A percentile compares a stretch with the other conserved stretches of the same genome.
Evolutionary conservation across 2,888 invertebrate genomes (phyloP).

Genomic region (Drosophila peninsularis): DNA sequence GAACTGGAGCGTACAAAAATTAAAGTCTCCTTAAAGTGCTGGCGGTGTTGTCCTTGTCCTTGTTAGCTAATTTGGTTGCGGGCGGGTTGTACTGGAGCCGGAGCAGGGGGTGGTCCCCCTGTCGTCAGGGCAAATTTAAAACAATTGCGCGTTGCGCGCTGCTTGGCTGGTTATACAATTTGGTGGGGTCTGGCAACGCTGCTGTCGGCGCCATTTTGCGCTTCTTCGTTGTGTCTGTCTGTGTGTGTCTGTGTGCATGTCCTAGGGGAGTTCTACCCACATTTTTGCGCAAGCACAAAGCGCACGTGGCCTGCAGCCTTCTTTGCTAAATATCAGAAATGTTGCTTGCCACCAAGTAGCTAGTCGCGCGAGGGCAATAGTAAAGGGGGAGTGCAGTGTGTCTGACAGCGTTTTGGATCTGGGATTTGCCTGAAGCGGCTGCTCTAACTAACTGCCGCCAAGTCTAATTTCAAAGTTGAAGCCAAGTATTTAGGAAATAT

Average conservation of each 20-base stretch:
- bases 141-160: slow-evolving; percentile 29
- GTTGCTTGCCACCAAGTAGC: slow-evolving; percentile 23
- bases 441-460: slow-evolving; percentile 20
- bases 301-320: slow-evolving; percentile 41
- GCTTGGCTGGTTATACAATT: slow-evolving; percentile 19
- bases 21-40: slow-evolving; percentile 22
- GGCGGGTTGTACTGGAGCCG: not conserved
- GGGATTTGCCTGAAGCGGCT: slow-evolving; percentile 23
- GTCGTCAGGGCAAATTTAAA: slow-evolving; percentile 31
- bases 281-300: slow-evolving; percentile 35
- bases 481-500: not conserved
- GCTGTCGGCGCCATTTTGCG: slow-evolving; percentile 45
- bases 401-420: slow-evolving; percentile 23
- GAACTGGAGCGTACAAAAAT: slow-evolving; percentile 28
- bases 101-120: not conserved
- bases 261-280: slow-evolving; percentile 47
- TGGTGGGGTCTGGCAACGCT: slow-evolving; percentile 33
- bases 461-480: slow-evolving; percentile 15
- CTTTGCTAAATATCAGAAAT: slow-evolving; percentile 44
- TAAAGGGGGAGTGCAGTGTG: slow-evolving; percentile 1
- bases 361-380: not conserved
- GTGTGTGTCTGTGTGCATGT: slow-evolving; percentile 26
- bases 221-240: slow-evolving; percentile 8
- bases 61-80: slow-evolving; percentile 42
- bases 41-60: slow-evolving; percentile 36